Percentiles rank a stretch among this genome's conserved stretches.
These are phyloP conservation scores for Vanessa cardui DNA, from an alignment of 2,888 invertebrate genomes.

Conservation along the genomic window DNA sequence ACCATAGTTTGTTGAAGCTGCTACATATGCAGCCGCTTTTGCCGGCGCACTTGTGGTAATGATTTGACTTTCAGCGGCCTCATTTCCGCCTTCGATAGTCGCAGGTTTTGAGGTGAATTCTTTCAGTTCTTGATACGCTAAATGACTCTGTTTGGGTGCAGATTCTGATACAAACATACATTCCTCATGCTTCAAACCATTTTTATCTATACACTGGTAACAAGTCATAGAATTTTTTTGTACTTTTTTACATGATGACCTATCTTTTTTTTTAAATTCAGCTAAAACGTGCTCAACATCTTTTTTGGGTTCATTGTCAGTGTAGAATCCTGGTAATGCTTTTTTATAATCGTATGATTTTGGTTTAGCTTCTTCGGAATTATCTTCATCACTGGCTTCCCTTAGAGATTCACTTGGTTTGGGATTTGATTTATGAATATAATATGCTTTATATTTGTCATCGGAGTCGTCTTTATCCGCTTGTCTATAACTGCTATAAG, in stretches of 20 bases:
- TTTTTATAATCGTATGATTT: slow-evolving; percentile 76
- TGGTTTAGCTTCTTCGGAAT: slow-evolving; percentile 64
- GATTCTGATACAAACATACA: slow-evolving; percentile 90
- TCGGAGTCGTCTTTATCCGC: slow-evolving; percentile 56
- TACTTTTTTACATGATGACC: slow-evolving; percentile 87
- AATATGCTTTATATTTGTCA: slow-evolving; percentile 71
- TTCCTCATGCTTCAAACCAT: slow-evolving; percentile 88
- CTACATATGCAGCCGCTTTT: slow-evolving; percentile 70
- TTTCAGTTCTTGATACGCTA: slow-evolving; percentile 86
- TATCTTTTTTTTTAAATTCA: slow-evolving; percentile 88
- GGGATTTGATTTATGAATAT: slow-evolving; percentile 66
- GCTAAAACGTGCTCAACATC: slow-evolving; percentile 87
- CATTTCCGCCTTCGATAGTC: slow-evolving; percentile 61
- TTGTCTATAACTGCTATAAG: slow-evolving; percentile 55
- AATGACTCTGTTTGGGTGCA: slow-evolving; percentile 84
- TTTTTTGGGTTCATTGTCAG: slow-evolving; percentile 83
- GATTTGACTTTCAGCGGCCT: slow-evolving; percentile 69
- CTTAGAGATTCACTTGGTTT: slow-evolving; percentile 67
- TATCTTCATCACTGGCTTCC: slow-evolving; percentile 58
- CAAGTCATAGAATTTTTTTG: slow-evolving; percentile 90
- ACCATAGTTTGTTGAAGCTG: slow-evolving; percentile 63
- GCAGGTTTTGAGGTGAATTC: slow-evolving; percentile 81
- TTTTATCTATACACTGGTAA: slow-evolving; percentile 87
- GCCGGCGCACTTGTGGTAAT: slow-evolving; percentile 65
- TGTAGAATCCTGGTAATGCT: slow-evolving; percentile 75